Conservation (phyloP, 1,140 invertebrate species). For the Drosophila orena region DNA sequence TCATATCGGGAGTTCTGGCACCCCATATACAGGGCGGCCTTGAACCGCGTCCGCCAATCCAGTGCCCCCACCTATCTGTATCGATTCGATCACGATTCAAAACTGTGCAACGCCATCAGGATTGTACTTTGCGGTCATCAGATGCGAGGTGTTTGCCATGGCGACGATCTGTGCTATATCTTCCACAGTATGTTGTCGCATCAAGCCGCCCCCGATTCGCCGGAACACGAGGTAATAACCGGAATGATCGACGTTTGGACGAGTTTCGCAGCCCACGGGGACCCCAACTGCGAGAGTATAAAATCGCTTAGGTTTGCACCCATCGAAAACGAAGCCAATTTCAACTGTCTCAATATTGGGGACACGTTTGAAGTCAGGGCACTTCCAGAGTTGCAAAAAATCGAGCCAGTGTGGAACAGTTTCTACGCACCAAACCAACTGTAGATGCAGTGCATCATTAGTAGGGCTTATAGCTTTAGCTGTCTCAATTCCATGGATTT, state of each 20-base stretch:
- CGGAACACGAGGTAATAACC: conserved; percentile 77
- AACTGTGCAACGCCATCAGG: conserved; percentile 67
- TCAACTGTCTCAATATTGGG: conserved; percentile 85
- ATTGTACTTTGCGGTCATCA: conserved; percentile 73
- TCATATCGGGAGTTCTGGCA: conserved; percentile 85
- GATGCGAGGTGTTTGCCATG: conserved; percentile 86
- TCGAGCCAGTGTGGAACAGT: conserved; percentile 84
- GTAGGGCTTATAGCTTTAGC: conserved; percentile 60
- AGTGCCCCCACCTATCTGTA: conserved; percentile 85
- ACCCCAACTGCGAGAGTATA: conserved; percentile 75
- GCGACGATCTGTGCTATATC: conserved; percentile 88
- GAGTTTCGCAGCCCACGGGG: conserved; percentile 83
- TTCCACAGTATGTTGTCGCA: conserved; percentile 86
- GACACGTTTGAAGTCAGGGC: conserved; percentile 68
- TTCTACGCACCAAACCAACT: conserved; percentile 62
- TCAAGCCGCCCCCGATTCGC: conserved; percentile 71
- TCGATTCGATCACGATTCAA: conserved; percentile 84
- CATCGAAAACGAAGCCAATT: conserved; percentile 49
- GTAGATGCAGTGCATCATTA: conserved; percentile 14
- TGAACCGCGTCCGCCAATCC: conserved; percentile 62
- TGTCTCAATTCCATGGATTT: conserved; percentile 15
- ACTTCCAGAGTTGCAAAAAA: conserved; percentile 84
- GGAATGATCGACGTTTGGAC: conserved; percentile 86
- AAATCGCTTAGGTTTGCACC: conserved; percentile 73
- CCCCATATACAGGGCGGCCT: conserved; percentile 81